phyloP scores from a whole-genome alignment of 2,888 invertebrate genomes.

The Subacronicta megacephala region DNA sequence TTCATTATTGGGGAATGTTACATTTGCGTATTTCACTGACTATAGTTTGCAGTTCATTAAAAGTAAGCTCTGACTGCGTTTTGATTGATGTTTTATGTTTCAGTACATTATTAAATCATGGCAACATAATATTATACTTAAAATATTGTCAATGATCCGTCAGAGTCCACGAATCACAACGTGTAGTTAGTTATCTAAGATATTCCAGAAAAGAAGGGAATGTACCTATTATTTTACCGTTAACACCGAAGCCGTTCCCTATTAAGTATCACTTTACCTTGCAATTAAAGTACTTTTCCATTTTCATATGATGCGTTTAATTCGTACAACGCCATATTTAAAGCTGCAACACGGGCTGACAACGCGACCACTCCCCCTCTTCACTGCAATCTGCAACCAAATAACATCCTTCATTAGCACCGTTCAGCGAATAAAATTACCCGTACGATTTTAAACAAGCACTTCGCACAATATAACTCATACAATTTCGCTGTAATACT shows the following conservation, averaged over 20 bases:
- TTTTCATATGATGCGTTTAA: constrained; percentile 35
- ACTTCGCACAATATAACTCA: constrained; percentile 78
- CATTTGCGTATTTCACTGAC: constrained; percentile 84
- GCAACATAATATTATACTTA: too few relatives aligned
- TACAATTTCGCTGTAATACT: constrained; percentile 72
- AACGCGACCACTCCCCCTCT: constrained; percentile 50
- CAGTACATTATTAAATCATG: background rate
- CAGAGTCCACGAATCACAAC: too few relatives aligned
- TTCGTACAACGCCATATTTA: constrained; percentile 47
- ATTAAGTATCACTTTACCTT: constrained; percentile 14
- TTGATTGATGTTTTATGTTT: constrained; percentile 43
- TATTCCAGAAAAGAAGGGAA: too few relatives aligned
- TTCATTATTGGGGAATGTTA: constrained; percentile 88
- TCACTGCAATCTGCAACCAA: constrained; percentile 56
- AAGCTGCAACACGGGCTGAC: constrained; percentile 42
- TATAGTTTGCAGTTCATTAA: constrained; percentile 87
- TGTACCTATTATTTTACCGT: background rate
- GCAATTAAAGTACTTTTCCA: constrained; percentile 26
- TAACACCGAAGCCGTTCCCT: background rate
- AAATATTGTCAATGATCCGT: too few relatives aligned
- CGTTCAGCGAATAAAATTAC: constrained; percentile 63
- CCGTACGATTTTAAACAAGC: constrained; percentile 74
- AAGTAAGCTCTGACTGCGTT: constrained; percentile 67
- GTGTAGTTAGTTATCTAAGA: too few relatives aligned
- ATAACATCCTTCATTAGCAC: constrained; percentile 54